These are phyloP conservation scores for Sylvicola cinctus DNA, from an alignment of 2,888 invertebrate genomes.

Conservation along the genomic window DNA sequence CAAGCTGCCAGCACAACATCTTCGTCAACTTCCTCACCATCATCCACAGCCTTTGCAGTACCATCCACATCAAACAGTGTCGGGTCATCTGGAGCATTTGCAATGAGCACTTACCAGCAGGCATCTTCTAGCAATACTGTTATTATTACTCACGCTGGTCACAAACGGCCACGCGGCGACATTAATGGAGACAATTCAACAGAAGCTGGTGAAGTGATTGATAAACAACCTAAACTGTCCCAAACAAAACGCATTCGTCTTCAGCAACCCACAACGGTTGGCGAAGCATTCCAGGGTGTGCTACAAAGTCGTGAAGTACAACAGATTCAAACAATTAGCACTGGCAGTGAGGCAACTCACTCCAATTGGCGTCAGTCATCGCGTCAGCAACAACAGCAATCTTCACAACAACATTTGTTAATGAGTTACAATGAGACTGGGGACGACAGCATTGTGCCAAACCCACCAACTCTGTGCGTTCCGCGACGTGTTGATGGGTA, in stretches of 20 bases:
- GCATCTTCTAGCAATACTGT: slow-evolving; percentile 40
- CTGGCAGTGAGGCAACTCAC: too few relatives aligned
- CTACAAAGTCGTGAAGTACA: slow-evolving; percentile 22
- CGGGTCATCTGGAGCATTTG: slow-evolving; percentile 14
- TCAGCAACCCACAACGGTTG: slow-evolving; percentile 10
- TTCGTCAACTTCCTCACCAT: slow-evolving; percentile 18
- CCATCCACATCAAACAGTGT: slow-evolving; percentile 9
- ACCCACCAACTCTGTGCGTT: slow-evolving; percentile 70
- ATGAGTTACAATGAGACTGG: slow-evolving; percentile 23
- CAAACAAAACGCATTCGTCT: slow-evolving; percentile 20
- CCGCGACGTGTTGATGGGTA: slow-evolving; percentile 64
- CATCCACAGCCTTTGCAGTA: slow-evolving; percentile 15
- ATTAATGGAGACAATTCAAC: slow-evolving; percentile 31
- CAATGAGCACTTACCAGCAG: slow-evolving; percentile 25
- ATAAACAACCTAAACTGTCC: slow-evolving; percentile 14
- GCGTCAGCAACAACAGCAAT: slow-evolving; percentile 10
- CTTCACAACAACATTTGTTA: neutral
- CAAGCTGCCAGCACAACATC: slow-evolving; percentile 20
- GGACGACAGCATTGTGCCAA: slow-evolving; percentile 60
- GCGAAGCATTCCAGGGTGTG: slow-evolving; percentile 27
- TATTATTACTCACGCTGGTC: slow-evolving; percentile 41
- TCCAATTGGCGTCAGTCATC: slow-evolving; percentile 21
- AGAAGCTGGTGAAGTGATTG: slow-evolving; percentile 28
- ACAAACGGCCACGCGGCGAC: slow-evolving; percentile 38
- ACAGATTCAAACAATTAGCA: slow-evolving; percentile 55